Base-by-base conservation (phyloP, 2,797 vertebrate genomes). In the Crenuchus spilurus region DNA sequence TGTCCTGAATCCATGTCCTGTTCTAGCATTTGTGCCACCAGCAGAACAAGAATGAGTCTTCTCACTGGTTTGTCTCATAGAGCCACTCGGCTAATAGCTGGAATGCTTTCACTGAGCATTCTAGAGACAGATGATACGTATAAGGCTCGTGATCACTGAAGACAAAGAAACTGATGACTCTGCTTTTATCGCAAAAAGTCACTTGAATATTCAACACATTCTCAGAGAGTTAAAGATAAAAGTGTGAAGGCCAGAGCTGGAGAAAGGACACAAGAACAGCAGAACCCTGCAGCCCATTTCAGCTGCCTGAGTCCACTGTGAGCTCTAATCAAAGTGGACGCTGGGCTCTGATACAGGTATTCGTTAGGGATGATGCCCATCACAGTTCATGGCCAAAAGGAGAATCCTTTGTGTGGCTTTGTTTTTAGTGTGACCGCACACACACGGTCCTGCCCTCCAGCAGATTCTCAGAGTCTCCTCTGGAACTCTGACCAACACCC, bases 101-200 rank as follows among this genome's bases (percentile, higher is more conserved):
- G 49, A 63, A 52, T 63, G 57, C 69, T 49, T 58, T 57, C 18
- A 26, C 66, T 57, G 31, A 57, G 26, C 52, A 70, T 44, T 71
- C 33, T 61, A 42, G 31, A 28, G 44, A 61, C 61, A 18, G 42
- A 51, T 62, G 20, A 58, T 14, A 24, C 26, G 31, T 20, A 11
- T 24, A n/a, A 37, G 5, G 2, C 4, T 46, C 37, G 35, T 31
- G 18, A 14, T 22, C 20, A 54, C 20, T 2, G 14, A 26, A 69
- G 44, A 62, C 37, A 72, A 51, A 39, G 13, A 71, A 61, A 64
- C 13, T 46, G n/a, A 74, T 44, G 14, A 44, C 8, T 3, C 11
- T 31, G 18, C 18, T 58, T 52, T 64, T 64, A 24, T n/a, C 14
- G 18, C 13, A 44, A 54, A 30, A 18, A 16, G 26, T 61, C 31